A percentile compares a stretch with the other conserved stretches of the same genome.
Evolutionary conservation across 2,113 vertebrate species (phyloP).

Genomic region (Nyctibius bracteatus): DNA sequence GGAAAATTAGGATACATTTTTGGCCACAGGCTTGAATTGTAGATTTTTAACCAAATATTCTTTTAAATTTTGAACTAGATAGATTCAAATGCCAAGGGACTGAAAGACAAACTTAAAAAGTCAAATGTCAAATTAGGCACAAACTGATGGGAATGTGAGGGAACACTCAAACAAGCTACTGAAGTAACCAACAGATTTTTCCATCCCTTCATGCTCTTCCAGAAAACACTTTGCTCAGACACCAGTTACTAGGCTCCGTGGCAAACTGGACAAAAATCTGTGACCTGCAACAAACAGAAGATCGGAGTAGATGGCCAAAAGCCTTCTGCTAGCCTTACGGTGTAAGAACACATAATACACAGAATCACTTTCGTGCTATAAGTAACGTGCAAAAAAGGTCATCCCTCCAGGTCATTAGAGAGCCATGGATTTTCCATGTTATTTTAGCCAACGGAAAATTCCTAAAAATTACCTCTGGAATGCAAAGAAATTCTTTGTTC

Average conservation of each 20-base stretch:
- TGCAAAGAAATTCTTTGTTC: neutral
- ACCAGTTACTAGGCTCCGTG: neutral
- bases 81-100: neutral
- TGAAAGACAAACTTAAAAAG: neutral
- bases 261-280: neutral
- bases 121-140: neutral
- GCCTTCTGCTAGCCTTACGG: neutral
- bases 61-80: neutral
- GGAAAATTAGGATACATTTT: neutral
- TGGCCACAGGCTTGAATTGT: neutral
- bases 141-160: neutral
- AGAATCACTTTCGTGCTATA: neutral
- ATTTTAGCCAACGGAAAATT: neutral
- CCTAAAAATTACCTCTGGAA: slow-evolving; percentile 35
- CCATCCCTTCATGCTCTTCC: neutral
- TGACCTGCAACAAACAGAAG: neutral
- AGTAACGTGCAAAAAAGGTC: neutral
- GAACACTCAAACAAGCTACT: neutral
- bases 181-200: neutral
- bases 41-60: neutral
- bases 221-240: neutral
- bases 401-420: neutral
- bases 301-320: neutral
- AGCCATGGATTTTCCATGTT: neutral
- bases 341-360: neutral